phyloP scores from a whole-genome alignment of 53 echinoderm and acorn worm genomes.

The Pentamera pediparva region DNA sequence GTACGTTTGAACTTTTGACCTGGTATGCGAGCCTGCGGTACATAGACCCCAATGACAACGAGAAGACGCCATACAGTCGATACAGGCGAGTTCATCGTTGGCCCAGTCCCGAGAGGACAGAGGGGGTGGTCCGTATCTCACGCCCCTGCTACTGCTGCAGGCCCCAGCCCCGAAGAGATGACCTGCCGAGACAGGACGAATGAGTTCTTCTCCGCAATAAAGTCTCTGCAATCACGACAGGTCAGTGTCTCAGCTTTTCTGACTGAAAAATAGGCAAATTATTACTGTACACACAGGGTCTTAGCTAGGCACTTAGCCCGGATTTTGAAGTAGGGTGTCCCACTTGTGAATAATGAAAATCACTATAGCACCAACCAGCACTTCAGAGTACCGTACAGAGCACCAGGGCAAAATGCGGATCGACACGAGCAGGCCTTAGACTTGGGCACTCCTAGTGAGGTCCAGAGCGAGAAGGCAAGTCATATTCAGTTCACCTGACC shows the following conservation, averaged over 20 bases:
- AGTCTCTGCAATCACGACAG: conserved; percentile 92
- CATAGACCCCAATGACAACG: conserved; percentile 25
- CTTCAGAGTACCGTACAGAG: no score
- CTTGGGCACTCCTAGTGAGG: no score
- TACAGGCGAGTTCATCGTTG: conserved; percentile 4
- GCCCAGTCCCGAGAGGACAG: conserved; percentile 21
- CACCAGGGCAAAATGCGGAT: no score
- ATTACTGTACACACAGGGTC: no score
- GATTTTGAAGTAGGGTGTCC: no score
- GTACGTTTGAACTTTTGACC: conserved; percentile 2
- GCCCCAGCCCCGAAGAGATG: conserved; percentile 62
- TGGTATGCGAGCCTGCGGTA: conserved; percentile 8
- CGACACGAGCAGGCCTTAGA: no score
- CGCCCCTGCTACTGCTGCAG: conserved; percentile 30
- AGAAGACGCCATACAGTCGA: conserved; percentile 30
- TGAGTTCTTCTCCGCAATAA: conserved; percentile 91
- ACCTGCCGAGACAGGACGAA: conserved; percentile 89
- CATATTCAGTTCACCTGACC: no score
- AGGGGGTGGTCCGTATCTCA: conserved; percentile 82
- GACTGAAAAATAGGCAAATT: no score
- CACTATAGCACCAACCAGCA: no score
- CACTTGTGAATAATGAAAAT: no score
- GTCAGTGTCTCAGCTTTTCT: conserved; percentile 43
- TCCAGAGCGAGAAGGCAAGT: no score
- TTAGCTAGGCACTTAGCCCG: no score